phyloP scores from a whole-genome alignment of 2,888 invertebrate genomes.

The Apotomis capreana region DNA sequence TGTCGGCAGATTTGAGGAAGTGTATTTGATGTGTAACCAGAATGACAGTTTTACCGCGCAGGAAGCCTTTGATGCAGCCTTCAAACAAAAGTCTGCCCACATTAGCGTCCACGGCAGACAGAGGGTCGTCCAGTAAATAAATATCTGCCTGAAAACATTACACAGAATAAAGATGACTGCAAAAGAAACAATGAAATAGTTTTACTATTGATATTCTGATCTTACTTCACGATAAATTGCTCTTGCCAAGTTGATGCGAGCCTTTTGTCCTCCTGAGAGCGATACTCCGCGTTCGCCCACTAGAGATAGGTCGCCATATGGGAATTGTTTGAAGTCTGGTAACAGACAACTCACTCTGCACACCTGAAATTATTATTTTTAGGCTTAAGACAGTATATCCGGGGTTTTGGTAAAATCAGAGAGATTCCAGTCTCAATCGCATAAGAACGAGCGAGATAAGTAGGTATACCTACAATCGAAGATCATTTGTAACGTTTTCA shows the following conservation, averaged over 20 bases:
- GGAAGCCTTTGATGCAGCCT: conserved; percentile 86
- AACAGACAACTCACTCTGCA: conserved; percentile 86
- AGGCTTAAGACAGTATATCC: no score
- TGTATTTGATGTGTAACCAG: conserved; percentile 95
- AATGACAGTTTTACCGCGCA: conserved; percentile 87
- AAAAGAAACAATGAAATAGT: background rate
- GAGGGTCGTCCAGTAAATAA: conserved; percentile 91
- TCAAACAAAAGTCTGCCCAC: conserved; percentile 90
- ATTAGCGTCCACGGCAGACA: conserved; percentile 91
- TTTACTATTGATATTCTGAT: conserved; percentile 2
- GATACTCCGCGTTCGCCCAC: conserved; percentile 93
- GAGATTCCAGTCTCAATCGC: no score
- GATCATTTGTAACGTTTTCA: no score
- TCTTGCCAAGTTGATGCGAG: conserved; percentile 90
- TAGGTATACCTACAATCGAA: no score
- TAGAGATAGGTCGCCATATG: conserved; percentile 89
- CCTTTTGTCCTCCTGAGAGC: conserved; percentile 92
- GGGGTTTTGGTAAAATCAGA: no score
- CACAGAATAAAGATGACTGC: conserved; percentile 7
- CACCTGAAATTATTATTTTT: conserved; percentile 64
- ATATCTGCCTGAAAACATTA: conserved; percentile 85
- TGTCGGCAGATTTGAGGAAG: conserved; percentile 87
- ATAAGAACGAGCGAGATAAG: no score
- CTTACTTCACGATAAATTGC: conserved; percentile 89
- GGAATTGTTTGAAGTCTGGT: conserved; percentile 89